Evolutionary conservation across 1,140 invertebrate species (phyloP), one percentile per base, ranked within the genome.

Genomic region (Temnothorax nylanderi): DNA sequence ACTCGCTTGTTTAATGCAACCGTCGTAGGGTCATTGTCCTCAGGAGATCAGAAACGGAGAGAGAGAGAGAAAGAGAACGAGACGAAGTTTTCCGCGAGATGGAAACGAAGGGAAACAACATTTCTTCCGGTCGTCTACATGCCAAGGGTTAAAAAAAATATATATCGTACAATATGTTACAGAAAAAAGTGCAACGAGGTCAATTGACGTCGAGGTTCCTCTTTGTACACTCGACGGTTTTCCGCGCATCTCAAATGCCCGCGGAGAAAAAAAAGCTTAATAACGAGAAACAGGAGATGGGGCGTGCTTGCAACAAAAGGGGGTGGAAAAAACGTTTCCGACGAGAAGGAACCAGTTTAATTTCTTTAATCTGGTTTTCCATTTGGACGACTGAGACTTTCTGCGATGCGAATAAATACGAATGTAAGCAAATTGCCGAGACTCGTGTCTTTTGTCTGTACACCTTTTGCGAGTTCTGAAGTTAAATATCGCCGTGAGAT

Each of bases 1-100:
- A 87, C 89, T 89, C 77, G 49, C 75, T 37, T 78, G 58, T 74
- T 90, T 89, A 90, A 90, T 90, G 89, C 81, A 90, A 82, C 85
- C 67, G 32, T 74, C 51, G 51, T n/a, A 54, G 37, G 89, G 88
- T 89, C 89, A 72, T 87, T 56, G 77, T 51, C 77, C 89, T 74
- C 56, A 10, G 58, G 60, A 89, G 85, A 82, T 87, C 71, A 44
- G 41, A 16, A 3, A 47, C 16, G 1, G 41, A 65, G 37, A 21
- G 0, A 7, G 0, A 7, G 0, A 65, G 5, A 26, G 41, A 69
- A 18, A 21, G 11, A 47, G 41, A 34, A 34, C 5, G 54, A 21
- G 13, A 51, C 71, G 44, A 76, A 85, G 37, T 78, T 87, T 89
- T 82, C 65, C 62, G 71, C 71, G 64, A 78, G 54, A 41, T 34